Conservation (phyloP, 2,888 invertebrate genomes). For the Cartodere bifasciata region DNA sequence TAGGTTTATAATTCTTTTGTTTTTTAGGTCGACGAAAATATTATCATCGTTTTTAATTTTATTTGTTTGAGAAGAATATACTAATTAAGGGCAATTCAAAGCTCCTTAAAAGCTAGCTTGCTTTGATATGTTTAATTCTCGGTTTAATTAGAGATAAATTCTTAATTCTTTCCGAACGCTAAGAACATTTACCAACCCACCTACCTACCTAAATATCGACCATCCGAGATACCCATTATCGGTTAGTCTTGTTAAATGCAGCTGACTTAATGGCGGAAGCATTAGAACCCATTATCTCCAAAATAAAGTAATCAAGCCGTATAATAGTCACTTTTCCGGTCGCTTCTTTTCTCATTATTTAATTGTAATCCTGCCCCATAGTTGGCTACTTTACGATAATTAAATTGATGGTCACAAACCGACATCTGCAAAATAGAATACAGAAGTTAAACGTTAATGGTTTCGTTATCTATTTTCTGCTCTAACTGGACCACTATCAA, state of each 20-base stretch:
- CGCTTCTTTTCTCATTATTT: conserved; percentile 26
- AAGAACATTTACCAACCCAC: conserved; percentile 7
- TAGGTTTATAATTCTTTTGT: no score
- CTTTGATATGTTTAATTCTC: no score
- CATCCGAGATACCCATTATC: conserved; percentile 24
- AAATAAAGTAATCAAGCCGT: conserved; percentile 33
- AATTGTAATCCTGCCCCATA: conserved; percentile 22
- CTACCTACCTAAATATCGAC: conserved; percentile 2
- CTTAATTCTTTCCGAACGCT: conserved; percentile 9
- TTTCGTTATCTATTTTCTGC: conserved; percentile 17
- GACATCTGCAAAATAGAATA: conserved; percentile 26
- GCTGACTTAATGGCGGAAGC: conserved; percentile 38
- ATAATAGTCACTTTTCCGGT: conserved; percentile 33
- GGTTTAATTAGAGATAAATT: no score
- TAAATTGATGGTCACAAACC: conserved; percentile 25
- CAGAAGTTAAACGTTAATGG: conserved; percentile 18
- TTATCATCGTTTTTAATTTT: no score
- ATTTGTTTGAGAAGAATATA: no score
- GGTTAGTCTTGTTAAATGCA: conserved; percentile 35
- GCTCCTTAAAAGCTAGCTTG: no score
- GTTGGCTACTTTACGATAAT: conserved; percentile 24
- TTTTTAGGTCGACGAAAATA: no score
- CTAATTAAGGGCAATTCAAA: no score
- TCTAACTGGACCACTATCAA: no score
- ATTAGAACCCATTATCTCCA: conserved; percentile 33